Conservation (phyloP, 2,113 vertebrate genomes). For the Dendropsophus ebraccatus region DNA sequence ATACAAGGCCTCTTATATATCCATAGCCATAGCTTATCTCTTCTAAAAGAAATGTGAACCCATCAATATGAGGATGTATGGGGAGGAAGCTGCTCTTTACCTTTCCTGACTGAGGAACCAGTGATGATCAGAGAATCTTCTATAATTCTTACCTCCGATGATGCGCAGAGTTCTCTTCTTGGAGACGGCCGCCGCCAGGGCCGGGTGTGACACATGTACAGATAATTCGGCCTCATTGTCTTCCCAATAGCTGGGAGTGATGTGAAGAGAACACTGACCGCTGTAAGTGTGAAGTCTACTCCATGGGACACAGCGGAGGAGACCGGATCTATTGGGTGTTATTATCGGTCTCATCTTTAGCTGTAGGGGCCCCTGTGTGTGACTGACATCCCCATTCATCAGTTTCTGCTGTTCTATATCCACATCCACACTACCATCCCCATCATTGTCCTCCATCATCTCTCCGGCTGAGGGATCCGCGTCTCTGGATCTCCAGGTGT, state of each 20-base stretch:
- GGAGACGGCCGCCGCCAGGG: not conserved
- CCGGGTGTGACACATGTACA: constrained; percentile 4
- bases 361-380: not conserved
- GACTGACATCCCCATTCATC: not conserved
- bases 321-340: not conserved
- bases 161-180: not conserved
- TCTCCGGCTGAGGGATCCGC: not conserved
- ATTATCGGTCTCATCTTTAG: not conserved
- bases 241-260: constrained; percentile 9
- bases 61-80: too few species aligned
- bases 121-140: too few species aligned
- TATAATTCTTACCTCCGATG: constrained; percentile 32
- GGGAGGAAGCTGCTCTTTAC: too few species aligned
- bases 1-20: too few species aligned
- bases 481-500: not conserved
- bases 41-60: too few species aligned
- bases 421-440: not conserved
- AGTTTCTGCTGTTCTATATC: not conserved
- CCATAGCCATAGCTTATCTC: too few species aligned
- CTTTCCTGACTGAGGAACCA: too few species aligned
- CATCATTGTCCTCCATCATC: not conserved
- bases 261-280: constrained; percentile 17
- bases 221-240: constrained; percentile 9
- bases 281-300: not conserved
- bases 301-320: not conserved